phyloP scores from a whole-genome alignment of 2,797 vertebrate species.

The Mormyrops attenuatus region DNA sequence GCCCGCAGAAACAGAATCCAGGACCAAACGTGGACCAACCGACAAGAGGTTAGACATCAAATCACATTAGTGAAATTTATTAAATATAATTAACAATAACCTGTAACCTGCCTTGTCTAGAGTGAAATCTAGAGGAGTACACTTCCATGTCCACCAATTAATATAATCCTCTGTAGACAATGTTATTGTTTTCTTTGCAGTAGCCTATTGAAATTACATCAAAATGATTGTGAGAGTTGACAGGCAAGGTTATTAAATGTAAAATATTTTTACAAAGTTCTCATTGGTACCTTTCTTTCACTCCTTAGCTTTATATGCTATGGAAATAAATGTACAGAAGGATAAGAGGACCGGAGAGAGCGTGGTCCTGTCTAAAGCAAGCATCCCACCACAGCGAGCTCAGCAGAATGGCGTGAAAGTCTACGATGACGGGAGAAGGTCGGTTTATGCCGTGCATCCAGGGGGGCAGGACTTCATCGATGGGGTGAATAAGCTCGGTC shows the following conservation, averaged over 20 bases:
- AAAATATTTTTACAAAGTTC: too few relatives aligned
- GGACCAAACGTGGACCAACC: constrained; percentile 49
- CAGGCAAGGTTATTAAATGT: neutral
- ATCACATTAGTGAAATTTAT: neutral
- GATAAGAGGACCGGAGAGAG: constrained; percentile 70
- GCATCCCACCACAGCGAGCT: constrained; percentile 65
- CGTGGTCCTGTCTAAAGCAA: constrained; percentile 67
- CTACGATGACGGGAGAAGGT: constrained; percentile 72
- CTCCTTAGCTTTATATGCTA: constrained; percentile 65
- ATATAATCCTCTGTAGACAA: neutral
- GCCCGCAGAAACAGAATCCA: constrained; percentile 45
- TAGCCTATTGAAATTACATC: neutral
- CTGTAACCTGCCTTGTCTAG: neutral
- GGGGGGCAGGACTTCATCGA: constrained; percentile 44
- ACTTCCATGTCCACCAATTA: neutral
- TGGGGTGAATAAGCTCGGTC: constrained; percentile 60
- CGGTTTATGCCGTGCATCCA: constrained; percentile 63
- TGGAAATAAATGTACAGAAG: constrained; percentile 77
- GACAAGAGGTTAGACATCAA: constrained; percentile 59
- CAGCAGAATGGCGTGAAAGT: constrained; percentile 69
- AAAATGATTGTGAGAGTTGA: neutral
- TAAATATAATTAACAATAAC: constrained; percentile 3
- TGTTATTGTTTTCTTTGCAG: neutral
- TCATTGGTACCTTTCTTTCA: constrained; percentile 9
- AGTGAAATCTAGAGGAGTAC: neutral